Evolutionary conservation across 2,888 invertebrate species (phyloP), one percentile per base, ranked within the genome.

Genomic region (Philaethria dido): DNA sequence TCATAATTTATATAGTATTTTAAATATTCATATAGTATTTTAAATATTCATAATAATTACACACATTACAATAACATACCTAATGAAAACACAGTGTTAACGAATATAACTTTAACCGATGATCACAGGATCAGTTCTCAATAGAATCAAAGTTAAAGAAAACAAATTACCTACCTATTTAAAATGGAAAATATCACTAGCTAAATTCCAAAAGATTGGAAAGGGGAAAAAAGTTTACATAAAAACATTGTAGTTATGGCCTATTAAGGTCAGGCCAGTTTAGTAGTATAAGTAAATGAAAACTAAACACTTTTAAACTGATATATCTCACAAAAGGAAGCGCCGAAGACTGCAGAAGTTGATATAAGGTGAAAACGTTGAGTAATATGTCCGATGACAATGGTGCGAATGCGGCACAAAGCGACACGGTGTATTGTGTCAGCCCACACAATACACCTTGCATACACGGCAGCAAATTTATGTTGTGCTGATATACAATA

Each of bases 381-480:
- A 86, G 88, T 90, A 91, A 91, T 90, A 90, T 88, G 89, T 89
- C 89, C 83, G 83, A 82, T 82, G 84, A 91, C 90, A 91, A 90
- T 90, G 84, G 87, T 81, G 85, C 84, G 86, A 88, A 87, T 83
- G 84, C 85, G 82, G 83, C 85, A 91, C 91, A 92, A 91, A 91
- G 89, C 89, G 86, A 80, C 83, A 80, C 81, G 80, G 78, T 80
- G 88, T 83, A 89, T 91, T 90, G 89, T 90, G 83, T 87, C 87
- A 87, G 83, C 84, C 84, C 84, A 80, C 85, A 90, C 91, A 91
- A 90, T 89, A 89, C 87, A 87, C 86, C 88, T 86, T 87, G 87
- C 88, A 87, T 86, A 88, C 83, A 87, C 83, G 84, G 77, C 73
- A 79, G 80, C 81, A 73, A 79, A 77, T 75, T 74, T 76, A 78